These are phyloP conservation scores for Drosophila pseudoobscura DNA, from an alignment of 1,140 invertebrate species.

Conservation along the genomic window DNA sequence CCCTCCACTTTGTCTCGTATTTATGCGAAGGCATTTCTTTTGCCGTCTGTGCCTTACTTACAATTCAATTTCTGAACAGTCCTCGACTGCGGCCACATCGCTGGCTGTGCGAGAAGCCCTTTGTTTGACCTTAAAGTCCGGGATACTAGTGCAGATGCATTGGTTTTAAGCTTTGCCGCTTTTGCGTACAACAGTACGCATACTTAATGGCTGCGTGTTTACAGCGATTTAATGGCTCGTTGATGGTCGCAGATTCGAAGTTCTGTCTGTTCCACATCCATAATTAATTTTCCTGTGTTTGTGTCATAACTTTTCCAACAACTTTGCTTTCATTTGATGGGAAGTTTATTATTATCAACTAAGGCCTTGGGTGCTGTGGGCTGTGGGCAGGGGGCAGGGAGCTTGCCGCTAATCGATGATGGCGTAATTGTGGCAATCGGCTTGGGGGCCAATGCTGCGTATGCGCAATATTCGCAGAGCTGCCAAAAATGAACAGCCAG, in stretches of 20 bases:
- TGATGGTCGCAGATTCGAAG: too few species aligned
- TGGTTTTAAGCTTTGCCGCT: neutral
- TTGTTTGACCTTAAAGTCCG: constrained; percentile 37
- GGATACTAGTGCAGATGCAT: constrained; percentile 31
- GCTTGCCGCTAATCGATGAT: constrained; percentile 38
- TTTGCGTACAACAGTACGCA: neutral
- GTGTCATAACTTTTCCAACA: neutral
- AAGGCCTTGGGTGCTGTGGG: too few species aligned
- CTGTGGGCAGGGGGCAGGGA: too few species aligned
- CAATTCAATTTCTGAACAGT: constrained; percentile 71
- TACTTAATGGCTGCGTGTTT: constrained; percentile 7
- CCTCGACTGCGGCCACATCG: constrained; percentile 56
- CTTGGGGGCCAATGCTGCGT: constrained; percentile 44
- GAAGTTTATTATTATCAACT: neutral
- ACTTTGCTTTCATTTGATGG: neutral
- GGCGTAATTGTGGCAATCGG: constrained; percentile 39
- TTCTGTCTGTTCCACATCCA: neutral
- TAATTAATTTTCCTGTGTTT: neutral
- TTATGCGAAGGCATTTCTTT: constrained; percentile 73
- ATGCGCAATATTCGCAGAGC: constrained; percentile 66
- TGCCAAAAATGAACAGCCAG: constrained; percentile 74
- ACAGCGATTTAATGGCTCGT: too few species aligned
- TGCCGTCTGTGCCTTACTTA: constrained; percentile 66
- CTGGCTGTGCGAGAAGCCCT: constrained; percentile 37
- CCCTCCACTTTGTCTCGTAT: constrained; percentile 56